Percentiles rank a stretch among this genome's conserved stretches.
These are phyloP conservation scores for Drosophila imparisetae DNA, from an alignment of 2,888 invertebrate species.

Conservation along the genomic window DNA sequence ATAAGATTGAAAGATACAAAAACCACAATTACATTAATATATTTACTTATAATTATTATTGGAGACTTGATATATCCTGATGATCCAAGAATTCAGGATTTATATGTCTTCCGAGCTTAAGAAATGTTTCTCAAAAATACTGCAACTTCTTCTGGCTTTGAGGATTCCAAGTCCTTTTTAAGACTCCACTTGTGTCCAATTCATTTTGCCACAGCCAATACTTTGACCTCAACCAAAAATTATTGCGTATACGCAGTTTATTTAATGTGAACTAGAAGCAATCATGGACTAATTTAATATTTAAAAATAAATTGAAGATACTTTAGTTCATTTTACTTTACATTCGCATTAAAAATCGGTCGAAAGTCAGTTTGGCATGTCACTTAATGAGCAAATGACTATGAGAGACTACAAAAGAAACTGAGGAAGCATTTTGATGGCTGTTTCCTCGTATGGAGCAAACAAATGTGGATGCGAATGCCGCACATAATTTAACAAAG, in stretches of 20 bases:
- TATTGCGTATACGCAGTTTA: background rate
- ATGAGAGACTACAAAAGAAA: slow-evolving; percentile 2
- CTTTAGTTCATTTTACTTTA: background rate
- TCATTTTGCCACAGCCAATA: background rate
- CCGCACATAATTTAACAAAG: slow-evolving; percentile 75
- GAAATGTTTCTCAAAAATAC: background rate
- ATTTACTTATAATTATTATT: background rate
- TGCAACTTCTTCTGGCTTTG: background rate
- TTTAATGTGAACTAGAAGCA: background rate
- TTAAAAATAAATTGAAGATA: background rate
- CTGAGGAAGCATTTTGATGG: slow-evolving; percentile 17
- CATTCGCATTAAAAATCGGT: background rate
- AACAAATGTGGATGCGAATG: slow-evolving; percentile 53
- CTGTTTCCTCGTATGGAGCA: slow-evolving; percentile 18
- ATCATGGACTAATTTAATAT: background rate
- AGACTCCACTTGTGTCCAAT: background rate
- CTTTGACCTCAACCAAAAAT: background rate
- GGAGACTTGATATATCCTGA: background rate
- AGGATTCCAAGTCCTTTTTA: background rate
- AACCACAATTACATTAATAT: background rate
- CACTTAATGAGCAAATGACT: slow-evolving; percentile 30
- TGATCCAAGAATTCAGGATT: background rate
- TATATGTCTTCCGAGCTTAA: background rate
- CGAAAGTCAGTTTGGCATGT: background rate
- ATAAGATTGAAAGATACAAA: background rate